Percentiles rank a stretch among this genome's conserved stretches.
These are phyloP conservation scores for Athalia rosae DNA, from an alignment of 2,888 invertebrate genomes.

Conservation along the genomic window DNA sequence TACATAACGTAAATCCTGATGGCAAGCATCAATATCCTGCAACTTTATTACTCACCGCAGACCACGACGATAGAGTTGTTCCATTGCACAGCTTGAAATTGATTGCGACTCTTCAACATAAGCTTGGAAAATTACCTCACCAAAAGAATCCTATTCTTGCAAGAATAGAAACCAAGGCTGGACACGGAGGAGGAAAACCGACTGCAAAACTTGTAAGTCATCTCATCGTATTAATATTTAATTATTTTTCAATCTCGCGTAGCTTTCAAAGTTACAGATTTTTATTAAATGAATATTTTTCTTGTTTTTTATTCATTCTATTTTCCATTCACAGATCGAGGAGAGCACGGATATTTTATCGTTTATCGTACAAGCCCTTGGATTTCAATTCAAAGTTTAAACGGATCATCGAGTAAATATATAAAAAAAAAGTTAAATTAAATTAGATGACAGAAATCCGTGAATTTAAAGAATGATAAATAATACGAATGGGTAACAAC, in stretches of 20 bases:
- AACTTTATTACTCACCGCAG: slow-evolving; percentile 93
- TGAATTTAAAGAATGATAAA: neutral
- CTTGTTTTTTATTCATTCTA: slow-evolving; percentile 14
- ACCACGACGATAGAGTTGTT: slow-evolving; percentile 99
- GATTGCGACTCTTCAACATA: slow-evolving; percentile 91
- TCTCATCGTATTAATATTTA: neutral
- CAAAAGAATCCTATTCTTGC: slow-evolving; percentile 92
- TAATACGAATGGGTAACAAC: neutral
- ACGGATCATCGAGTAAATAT: neutral
- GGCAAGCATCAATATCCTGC: slow-evolving; percentile 92
- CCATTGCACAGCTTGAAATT: slow-evolving; percentile 98
- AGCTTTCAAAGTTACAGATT: neutral
- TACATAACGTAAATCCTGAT: slow-evolving; percentile 87
- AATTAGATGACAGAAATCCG: neutral
- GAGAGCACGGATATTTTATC: slow-evolving; percentile 93
- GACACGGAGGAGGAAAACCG: slow-evolving; percentile 98
- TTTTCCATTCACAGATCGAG: slow-evolving; percentile 84
- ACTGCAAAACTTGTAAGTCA: slow-evolving; percentile 89
- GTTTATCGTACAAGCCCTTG: slow-evolving; percentile 85
- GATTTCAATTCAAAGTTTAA: slow-evolving; percentile 76
- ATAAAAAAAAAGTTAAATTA: neutral
- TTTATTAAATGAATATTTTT: neutral
- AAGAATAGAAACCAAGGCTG: slow-evolving; percentile 95
- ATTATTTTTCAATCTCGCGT: neutral
- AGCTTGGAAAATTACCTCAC: slow-evolving; percentile 77